These are phyloP conservation scores for Belonocnema kinseyi DNA, from an alignment of 1,140 invertebrate species.

Conservation along the genomic window DNA sequence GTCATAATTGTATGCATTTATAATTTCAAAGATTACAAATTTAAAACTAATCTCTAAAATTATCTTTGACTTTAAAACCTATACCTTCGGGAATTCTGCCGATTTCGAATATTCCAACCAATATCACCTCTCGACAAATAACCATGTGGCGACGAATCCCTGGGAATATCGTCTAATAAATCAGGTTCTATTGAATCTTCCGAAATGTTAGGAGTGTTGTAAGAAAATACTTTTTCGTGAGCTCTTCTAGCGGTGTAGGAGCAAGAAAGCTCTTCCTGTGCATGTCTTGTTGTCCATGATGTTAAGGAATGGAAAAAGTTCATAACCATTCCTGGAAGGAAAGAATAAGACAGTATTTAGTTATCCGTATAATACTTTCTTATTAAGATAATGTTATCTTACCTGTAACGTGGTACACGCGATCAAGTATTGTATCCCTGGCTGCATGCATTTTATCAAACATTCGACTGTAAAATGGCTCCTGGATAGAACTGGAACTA, in stretches of 20 bases:
- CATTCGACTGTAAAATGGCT: neutral
- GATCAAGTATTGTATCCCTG: neutral
- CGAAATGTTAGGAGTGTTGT: neutral
- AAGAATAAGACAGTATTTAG: neutral
- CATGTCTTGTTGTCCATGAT: neutral
- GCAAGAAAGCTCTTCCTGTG: constrained; percentile 15
- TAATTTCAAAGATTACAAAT: too few species aligned
- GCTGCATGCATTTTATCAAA: neutral
- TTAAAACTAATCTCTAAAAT: neutral
- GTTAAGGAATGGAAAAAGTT: neutral
- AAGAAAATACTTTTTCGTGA: neutral
- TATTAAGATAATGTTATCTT: neutral
- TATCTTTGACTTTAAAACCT: neutral
- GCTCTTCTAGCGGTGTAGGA: neutral
- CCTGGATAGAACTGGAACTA: neutral
- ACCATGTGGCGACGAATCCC: too few species aligned
- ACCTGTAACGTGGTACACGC: neutral
- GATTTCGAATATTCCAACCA: neutral
- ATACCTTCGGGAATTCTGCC: neutral
- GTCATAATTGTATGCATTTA: too few species aligned
- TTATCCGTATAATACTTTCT: neutral
- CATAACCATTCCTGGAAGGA: neutral
- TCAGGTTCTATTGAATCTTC: constrained; percentile 6
- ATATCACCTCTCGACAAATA: neutral
- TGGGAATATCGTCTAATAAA: neutral